Conservation (phyloP, 2,888 invertebrate genomes). For the Drosophila parthenogenetica region DNA sequence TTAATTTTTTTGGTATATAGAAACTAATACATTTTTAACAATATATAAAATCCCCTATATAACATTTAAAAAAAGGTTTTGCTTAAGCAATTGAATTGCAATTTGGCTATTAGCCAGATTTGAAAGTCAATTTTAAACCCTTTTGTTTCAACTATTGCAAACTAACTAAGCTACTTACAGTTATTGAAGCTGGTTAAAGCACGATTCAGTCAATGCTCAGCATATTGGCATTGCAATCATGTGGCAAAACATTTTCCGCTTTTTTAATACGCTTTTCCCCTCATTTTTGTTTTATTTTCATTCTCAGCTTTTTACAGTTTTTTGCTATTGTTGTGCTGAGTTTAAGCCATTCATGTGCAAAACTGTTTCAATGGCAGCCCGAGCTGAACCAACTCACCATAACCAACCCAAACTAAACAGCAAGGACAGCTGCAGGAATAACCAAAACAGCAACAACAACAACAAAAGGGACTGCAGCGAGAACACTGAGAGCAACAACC, state of each 20-base stretch:
- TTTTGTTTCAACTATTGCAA: background rate
- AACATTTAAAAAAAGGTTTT: background rate
- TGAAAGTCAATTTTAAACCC: background rate
- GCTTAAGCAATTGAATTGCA: background rate
- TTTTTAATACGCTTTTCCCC: conserved; percentile 53
- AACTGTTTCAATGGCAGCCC: conserved; percentile 18
- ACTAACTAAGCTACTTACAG: conserved; percentile 46
- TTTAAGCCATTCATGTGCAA: conserved; percentile 27
- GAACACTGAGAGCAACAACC: conserved; percentile 41
- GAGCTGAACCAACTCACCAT: conserved; percentile 59
- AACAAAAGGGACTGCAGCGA: too few relatives aligned
- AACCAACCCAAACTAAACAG: conserved; percentile 22
- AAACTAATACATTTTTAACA: too few relatives aligned
- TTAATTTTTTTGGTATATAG: too few relatives aligned
- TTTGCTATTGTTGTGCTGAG: background rate
- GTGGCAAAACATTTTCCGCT: conserved; percentile 60
- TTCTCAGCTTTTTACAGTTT: conserved; percentile 1
- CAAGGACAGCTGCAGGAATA: conserved; percentile 10
- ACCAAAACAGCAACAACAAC: conserved; percentile 7
- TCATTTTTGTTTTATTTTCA: conserved; percentile 20
- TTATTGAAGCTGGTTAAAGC: conserved; percentile 33
- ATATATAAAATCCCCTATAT: too few relatives aligned
- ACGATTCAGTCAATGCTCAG: conserved; percentile 10
- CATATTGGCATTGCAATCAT: conserved; percentile 41
- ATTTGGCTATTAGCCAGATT: conserved; percentile 1